Evolutionary conservation across 2,113 vertebrate genomes (phyloP), one percentile per base, ranked within the genome.

Genomic region (Chelonoidis abingdonii): DNA sequence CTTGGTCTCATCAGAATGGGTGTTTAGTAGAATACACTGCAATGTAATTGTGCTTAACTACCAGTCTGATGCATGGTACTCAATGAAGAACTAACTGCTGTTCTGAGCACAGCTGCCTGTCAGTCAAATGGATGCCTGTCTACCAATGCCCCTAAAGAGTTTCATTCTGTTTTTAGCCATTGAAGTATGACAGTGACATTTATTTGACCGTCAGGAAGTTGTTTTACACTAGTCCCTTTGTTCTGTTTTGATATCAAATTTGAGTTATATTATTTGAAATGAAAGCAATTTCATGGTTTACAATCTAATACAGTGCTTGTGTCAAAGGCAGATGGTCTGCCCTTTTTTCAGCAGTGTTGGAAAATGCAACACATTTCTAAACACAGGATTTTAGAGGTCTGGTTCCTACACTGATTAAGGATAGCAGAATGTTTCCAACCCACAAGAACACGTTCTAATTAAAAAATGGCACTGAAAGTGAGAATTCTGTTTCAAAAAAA

Each of bases 101-200:
- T 92, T n/a, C 1, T 10, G 57, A 41, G 65, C 97, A 97, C 79
- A 97, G 95, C 12, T 8, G 53, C 96, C 96, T 81, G 96, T 97
- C 97, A 98, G 31, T 98, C 97, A 97, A 79, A 31, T 3, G 2
- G 47, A 3, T 3, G 44, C 75, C 92, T 3, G 53, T 44, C 75
- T 87, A 8, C 47, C 83, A 47, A 78, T 84, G 87, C 79, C 92
- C 85, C 90, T 13, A 1, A 35, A 41, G 93, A 83, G 81, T 0
- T 11, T 13, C 0, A 12, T 10, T 12, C 95, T 96, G 97, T 97
- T 98, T 98, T 97, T 97, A 97, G 97, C 93, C 90, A 6, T 6
- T 52, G 69, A 89, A 95, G 93, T 86, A 87, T 86, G 87, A 21
- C 94, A 75, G 53, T 96, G 95, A 97, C 95, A 97, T 97, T 97